Conservation (phyloP, 2,888 invertebrate species). For the Dynastes grantii region DNA sequence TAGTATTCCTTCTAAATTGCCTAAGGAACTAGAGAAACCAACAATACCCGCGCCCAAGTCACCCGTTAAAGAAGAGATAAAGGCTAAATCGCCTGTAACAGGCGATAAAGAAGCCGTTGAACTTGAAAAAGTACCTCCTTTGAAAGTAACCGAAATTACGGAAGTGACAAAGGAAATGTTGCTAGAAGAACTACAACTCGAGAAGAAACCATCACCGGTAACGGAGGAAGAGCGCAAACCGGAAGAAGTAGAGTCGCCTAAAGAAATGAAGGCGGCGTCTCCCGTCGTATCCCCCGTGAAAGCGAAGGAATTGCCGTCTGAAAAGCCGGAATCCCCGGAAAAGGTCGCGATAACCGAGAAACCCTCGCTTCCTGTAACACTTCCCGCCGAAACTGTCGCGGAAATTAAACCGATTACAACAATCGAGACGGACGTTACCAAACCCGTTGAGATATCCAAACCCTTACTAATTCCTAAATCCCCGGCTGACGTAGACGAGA, state of each 20-base stretch:
- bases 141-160: not conserved
- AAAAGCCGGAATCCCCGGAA: too few species aligned
- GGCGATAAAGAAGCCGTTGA: not conserved
- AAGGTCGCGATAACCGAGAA: too few species aligned
- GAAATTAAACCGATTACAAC: too few species aligned
- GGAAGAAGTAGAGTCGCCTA: not conserved
- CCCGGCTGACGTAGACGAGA: too few species aligned
- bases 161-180: not conserved
- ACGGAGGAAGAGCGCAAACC: constrained; percentile 1
- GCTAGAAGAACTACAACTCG: not conserved
- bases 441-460: not conserved
- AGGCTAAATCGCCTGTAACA: constrained; percentile 19
- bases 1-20: not conserved
- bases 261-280: too few species aligned
- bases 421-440: not conserved
- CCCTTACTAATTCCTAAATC: too few species aligned
- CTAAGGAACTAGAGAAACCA: constrained; percentile 29
- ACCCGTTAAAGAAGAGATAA: not conserved
- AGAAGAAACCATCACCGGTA: not conserved
- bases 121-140: not conserved
- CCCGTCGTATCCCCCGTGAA: too few species aligned
- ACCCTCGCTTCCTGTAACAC: too few species aligned
- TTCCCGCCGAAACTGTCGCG: not conserved
- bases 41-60: not conserved
- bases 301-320: too few species aligned